phyloP scores from a whole-genome alignment of 2,113 vertebrate genomes.

The Bombycilla garrulus region DNA sequence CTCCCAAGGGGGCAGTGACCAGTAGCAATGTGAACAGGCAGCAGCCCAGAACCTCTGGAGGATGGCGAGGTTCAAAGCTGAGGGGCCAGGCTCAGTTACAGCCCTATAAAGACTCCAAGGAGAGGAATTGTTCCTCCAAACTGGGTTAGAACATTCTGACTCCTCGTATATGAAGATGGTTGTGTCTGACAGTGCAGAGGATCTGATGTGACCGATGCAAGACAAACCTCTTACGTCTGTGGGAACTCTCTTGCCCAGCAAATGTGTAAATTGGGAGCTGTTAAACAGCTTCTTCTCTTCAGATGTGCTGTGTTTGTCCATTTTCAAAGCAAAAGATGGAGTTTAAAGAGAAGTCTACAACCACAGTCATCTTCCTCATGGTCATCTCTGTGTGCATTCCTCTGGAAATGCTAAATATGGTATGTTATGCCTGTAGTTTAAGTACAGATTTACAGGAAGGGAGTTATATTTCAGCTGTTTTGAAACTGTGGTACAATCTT shows the following conservation, averaged over 20 bases:
- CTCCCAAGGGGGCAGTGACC: background rate
- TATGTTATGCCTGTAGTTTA: background rate
- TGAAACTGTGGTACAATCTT: background rate
- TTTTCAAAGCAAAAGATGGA: background rate
- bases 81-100: background rate
- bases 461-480: background rate
- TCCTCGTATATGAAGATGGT: background rate
- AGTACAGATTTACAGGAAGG: background rate
- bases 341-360: background rate
- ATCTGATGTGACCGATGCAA: background rate
- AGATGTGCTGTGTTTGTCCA: background rate
- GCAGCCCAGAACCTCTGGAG: background rate
- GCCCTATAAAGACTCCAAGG: background rate
- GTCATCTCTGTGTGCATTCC: background rate
- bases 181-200: background rate
- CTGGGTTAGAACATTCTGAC: background rate
- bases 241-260: background rate
- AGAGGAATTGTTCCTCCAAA: background rate
- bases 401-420: background rate
- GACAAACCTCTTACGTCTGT: background rate
- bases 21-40: background rate
- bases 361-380: background rate
- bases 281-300: background rate
- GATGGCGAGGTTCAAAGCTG: background rate
- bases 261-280: background rate